Base-by-base conservation (phyloP, 2,113 vertebrate genomes). In the Cottus gobio region DNA sequence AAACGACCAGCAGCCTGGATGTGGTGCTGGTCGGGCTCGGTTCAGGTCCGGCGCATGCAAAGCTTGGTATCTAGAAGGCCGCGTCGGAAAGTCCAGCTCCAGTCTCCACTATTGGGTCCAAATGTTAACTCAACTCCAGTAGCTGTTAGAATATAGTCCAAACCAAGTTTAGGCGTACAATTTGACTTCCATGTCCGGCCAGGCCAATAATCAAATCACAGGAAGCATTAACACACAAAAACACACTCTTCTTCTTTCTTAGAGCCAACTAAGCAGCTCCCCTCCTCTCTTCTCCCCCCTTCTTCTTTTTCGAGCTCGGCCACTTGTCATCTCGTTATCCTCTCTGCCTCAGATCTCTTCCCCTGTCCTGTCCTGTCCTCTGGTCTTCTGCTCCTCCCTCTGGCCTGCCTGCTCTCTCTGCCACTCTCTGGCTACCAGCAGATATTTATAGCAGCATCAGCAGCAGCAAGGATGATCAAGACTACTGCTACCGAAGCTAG, bases 371-470 rank as follows among this genome's bases (percentile, higher is more conserved):
- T 64, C 80, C 92, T 57, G 71, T 84, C 64, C 85, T 31, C 71
- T 80, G 48, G 89, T 24, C 83, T 90, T 77, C 87, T 79, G 67
- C 34, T 90, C 84, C 87, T 89, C 90, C 89, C 86, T 85, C 80
- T 78, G 83, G 90, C 86, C 90, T 89, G 85, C 88, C 85, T 91
- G 84, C 87, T 92, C 80, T 87, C 87, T 89, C 86, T 89, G 87
- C 87, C 36, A 80, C 89, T 87, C 81, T 91, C 83, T 68, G 16
- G 74, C 90, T 90, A 91, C 86, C 87, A 48, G 81, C 69, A 64
- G 92, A 92, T 94, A 95, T 94, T 94, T 93, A 93, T 94, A 94
- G 94, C 91, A 92, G 80, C 86, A 86, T 83, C 91, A 86, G 91
- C 91, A 92, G 89, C 82, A 85, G 90, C 78, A 70, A 85, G 86